phyloP scores from a whole-genome alignment of 2,797 vertebrate species.

The Amazona finschi region DNA sequence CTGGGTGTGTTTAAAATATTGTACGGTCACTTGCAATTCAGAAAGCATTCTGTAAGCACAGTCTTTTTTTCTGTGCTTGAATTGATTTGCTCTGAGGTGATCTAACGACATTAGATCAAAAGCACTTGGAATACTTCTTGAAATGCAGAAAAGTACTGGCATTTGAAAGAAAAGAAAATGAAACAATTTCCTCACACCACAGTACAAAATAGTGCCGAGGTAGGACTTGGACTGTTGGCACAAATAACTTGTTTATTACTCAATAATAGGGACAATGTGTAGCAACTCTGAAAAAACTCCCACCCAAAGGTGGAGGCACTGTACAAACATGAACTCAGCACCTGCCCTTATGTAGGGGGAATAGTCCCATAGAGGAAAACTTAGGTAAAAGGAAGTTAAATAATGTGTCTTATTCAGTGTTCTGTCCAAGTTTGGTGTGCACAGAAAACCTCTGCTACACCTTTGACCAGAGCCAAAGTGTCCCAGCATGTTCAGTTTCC shows the following conservation, averaged over 20 bases:
- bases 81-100: not conserved
- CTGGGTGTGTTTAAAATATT: not conserved
- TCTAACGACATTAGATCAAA: not conserved
- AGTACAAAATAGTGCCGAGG: not conserved
- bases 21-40: not conserved
- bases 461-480: not conserved
- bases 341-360: not conserved
- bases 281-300: not conserved
- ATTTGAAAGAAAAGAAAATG: not conserved
- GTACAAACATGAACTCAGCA: not conserved
- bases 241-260: conserved; percentile 1
- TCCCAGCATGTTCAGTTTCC: not conserved
- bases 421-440: not conserved
- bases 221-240: not conserved
- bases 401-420: not conserved
- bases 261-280: not conserved
- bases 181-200: not conserved
- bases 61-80: not conserved
- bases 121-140: not conserved
- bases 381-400: not conserved
- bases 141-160: conserved; percentile 6
- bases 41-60: not conserved
- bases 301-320: not conserved
- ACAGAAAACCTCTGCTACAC: not conserved
- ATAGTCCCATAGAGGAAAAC: not conserved